Percentiles rank a stretch among this genome's conserved stretches.
phyloP scores from a whole-genome alignment of 1,140 invertebrate genomes.

The Anoplophora glabripennis region DNA sequence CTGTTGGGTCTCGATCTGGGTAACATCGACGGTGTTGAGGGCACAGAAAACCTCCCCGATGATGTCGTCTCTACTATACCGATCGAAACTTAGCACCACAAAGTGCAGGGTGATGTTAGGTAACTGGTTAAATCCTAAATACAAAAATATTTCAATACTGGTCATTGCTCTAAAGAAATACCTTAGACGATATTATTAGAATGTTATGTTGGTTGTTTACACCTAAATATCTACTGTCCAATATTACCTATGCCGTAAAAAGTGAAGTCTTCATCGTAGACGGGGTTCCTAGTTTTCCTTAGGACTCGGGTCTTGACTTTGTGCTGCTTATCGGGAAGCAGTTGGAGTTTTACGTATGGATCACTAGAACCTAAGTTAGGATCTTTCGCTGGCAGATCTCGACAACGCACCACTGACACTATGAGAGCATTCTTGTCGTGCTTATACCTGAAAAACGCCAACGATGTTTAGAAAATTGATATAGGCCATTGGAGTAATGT shows the following conservation, averaged over 20 bases:
- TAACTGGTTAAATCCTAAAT: conserved; percentile 66
- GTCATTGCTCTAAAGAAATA: background rate
- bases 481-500: no score
- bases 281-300: conserved; percentile 85
- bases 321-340: conserved; percentile 92
- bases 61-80: conserved; percentile 95
- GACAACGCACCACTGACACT: conserved; percentile 86
- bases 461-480: no score
- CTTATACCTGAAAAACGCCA: conserved; percentile 70
- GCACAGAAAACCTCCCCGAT: conserved; percentile 95
- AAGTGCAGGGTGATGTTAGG: conserved; percentile 88
- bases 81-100: conserved; percentile 92
- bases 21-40: conserved; percentile 73
- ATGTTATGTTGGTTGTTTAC: no score
- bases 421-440: conserved; percentile 85
- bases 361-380: conserved; percentile 67
- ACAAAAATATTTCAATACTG: no score
- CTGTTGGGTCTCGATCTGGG: conserved; percentile 74
- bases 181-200: background rate
- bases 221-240: no score
- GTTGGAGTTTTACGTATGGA: conserved; percentile 92
- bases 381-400: conserved; percentile 77
- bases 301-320: conserved; percentile 93
- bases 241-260: conserved; percentile 79
- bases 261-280: conserved; percentile 96